These are phyloP conservation scores for Nemopilema nomurai DNA, from an alignment of 30 jellyfish, hydroid and myxozoan species.

Conservation along the genomic window DNA sequence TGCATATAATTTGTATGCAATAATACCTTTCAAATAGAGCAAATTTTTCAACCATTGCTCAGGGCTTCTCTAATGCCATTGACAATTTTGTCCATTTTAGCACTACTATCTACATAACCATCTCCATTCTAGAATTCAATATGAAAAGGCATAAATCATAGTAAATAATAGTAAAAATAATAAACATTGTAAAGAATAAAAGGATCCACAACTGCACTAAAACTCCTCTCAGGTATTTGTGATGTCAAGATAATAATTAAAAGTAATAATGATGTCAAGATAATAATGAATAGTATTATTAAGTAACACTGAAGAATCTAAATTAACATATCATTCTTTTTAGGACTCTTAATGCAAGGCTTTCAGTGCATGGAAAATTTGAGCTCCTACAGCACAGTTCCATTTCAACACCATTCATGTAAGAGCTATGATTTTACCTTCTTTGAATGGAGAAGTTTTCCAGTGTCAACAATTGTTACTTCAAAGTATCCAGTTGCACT, in stretches of 20 bases:
- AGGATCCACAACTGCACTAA: background rate
- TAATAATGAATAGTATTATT: no score
- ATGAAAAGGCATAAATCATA: background rate
- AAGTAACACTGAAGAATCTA: no score
- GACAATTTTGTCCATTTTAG: conserved; percentile 64
- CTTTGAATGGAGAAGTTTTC: conserved; percentile 76
- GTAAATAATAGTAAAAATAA: no score
- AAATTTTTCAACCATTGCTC: background rate
- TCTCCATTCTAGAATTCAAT: conserved; percentile 77
- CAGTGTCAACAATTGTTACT: conserved; percentile 65
- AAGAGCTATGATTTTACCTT: no score
- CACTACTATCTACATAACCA: conserved; percentile 83
- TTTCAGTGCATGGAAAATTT: no score
- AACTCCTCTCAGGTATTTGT: background rate
- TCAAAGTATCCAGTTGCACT: conserved; percentile 78
- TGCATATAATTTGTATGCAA: no score
- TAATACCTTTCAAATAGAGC: background rate
- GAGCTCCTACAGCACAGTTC: no score
- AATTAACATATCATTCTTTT: no score
- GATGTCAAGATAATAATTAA: background rate
- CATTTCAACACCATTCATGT: no score
- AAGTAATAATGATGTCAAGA: no score
- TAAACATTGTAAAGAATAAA: no score
- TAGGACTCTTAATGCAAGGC: no score
- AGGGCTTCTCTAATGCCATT: conserved; percentile 70